These are phyloP conservation scores for Apteryx owenii DNA, from an alignment of 2,113 vertebrate species.

Conservation along the genomic window DNA sequence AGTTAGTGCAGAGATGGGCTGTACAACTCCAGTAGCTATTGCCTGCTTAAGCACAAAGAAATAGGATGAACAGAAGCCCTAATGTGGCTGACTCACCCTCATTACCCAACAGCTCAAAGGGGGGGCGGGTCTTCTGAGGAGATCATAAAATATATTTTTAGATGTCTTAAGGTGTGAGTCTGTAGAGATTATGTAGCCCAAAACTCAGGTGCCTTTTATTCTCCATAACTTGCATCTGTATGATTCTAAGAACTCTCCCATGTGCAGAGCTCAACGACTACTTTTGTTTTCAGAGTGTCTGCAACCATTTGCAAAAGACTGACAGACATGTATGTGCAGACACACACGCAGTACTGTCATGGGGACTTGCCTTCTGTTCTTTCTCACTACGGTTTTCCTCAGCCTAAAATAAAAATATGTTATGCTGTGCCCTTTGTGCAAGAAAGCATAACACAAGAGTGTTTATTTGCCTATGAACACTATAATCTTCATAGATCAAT, in stretches of 20 bases:
- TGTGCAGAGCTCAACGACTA: constrained; percentile 1
- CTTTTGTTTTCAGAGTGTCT: constrained; percentile 39
- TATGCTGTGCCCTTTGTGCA: background rate
- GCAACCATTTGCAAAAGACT: constrained; percentile 7
- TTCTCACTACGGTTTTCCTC: constrained; percentile 14
- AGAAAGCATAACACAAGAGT: constrained; percentile 10
- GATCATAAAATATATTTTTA: constrained; percentile 26
- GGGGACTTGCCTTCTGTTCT: constrained; percentile 43
- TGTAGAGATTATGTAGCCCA: background rate
- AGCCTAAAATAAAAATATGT: constrained; percentile 17
- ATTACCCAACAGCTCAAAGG: constrained; percentile 34
- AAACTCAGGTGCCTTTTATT: background rate
- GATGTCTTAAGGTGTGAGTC: background rate
- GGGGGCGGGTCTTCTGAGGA: background rate
- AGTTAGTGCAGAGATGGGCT: constrained; percentile 20
- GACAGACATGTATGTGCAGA: constrained; percentile 7
- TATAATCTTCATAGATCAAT: constrained; percentile 13
- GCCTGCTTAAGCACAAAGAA: constrained; percentile 47
- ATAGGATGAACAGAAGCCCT: constrained; percentile 31
- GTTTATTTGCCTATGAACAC: constrained; percentile 60
- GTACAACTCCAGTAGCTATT: constrained; percentile 41
- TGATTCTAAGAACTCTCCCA: background rate
- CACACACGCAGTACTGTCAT: background rate
- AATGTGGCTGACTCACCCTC: constrained; percentile 45
- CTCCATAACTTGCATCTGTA: background rate